These are phyloP conservation scores for Macrotis lagotis DNA, from an alignment of 2,113 vertebrate species.

Conservation along the genomic window DNA sequence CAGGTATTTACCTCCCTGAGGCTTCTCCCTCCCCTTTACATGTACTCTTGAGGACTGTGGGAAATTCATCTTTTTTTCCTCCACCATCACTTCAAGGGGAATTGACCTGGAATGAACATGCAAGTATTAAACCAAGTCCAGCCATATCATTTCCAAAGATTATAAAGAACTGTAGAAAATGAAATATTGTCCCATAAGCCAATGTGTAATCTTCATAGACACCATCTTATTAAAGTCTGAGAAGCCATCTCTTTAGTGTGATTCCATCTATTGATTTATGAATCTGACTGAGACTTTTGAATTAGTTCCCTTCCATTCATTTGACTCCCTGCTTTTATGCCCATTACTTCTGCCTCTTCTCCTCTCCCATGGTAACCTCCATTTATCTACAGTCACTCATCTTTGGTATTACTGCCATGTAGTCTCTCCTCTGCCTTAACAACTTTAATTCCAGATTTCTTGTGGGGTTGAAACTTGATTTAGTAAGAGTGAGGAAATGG, in stretches of 20 bases:
- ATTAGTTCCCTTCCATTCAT: slow-evolving; percentile 36
- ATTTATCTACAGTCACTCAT: slow-evolving; percentile 40
- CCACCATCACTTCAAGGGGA: slow-evolving; percentile 48
- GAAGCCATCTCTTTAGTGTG: slow-evolving; percentile 58
- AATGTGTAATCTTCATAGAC: slow-evolving; percentile 74
- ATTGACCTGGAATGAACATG: slow-evolving; percentile 54
- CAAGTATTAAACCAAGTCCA: slow-evolving; percentile 43
- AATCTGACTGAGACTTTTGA: slow-evolving; percentile 27
- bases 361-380: background rate
- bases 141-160: slow-evolving; percentile 53
- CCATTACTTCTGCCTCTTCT: slow-evolving; percentile 1
- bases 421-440: background rate
- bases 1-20: background rate
- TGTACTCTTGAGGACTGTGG: background rate
- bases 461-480: background rate
- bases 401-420: background rate
- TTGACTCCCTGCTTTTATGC: background rate
- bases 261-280: slow-evolving; percentile 52
- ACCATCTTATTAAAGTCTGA: slow-evolving; percentile 70
- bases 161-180: slow-evolving; percentile 51
- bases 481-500: slow-evolving; percentile 53
- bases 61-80: slow-evolving; percentile 7
- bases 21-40: background rate
- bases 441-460: background rate
- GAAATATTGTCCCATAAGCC: slow-evolving; percentile 68